A percentile compares a stretch with the other conserved stretches of the same genome.
phyloP scores from a whole-genome alignment of 2,888 invertebrate species.

The Geophilus truncorum region DNA sequence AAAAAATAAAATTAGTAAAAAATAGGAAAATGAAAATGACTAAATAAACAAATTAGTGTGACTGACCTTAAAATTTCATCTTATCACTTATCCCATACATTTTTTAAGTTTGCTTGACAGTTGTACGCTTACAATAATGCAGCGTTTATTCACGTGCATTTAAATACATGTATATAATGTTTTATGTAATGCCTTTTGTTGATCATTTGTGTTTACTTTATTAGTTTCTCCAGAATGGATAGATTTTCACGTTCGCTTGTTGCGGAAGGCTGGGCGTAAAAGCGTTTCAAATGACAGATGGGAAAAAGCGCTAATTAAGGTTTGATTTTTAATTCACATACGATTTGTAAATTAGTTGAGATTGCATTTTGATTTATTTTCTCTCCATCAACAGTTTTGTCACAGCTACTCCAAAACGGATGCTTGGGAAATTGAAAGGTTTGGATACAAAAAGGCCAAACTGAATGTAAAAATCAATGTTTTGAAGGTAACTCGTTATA shows the following conservation, averaged over 20 bases:
- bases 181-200: slow-evolving; percentile 32
- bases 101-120: background rate
- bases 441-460: slow-evolving; percentile 89
- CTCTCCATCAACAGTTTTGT: slow-evolving; percentile 60
- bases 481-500: slow-evolving; percentile 72
- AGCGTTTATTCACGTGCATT: background rate
- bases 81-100: background rate
- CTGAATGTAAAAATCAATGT: slow-evolving; percentile 80
- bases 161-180: background rate
- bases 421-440: slow-evolving; percentile 92
- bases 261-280: slow-evolving; percentile 73
- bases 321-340: slow-evolving; percentile 35
- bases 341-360: background rate
- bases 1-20: background rate
- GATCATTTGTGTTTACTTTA: slow-evolving; percentile 33
- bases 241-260: slow-evolving; percentile 78
- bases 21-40: background rate
- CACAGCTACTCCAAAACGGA: slow-evolving; percentile 83
- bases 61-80: background rate
- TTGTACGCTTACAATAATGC: background rate
- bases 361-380: slow-evolving; percentile 12
- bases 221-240: slow-evolving; percentile 74
- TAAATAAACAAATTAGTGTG: slow-evolving; percentile 18
- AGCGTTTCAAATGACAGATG: slow-evolving; percentile 78
- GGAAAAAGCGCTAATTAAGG: slow-evolving; percentile 79